Percentiles rank a stretch among this genome's conserved stretches.
Evolutionary conservation across 2,797 vertebrate species (phyloP).

Genomic region (Peromyscus nudipes): DNA sequence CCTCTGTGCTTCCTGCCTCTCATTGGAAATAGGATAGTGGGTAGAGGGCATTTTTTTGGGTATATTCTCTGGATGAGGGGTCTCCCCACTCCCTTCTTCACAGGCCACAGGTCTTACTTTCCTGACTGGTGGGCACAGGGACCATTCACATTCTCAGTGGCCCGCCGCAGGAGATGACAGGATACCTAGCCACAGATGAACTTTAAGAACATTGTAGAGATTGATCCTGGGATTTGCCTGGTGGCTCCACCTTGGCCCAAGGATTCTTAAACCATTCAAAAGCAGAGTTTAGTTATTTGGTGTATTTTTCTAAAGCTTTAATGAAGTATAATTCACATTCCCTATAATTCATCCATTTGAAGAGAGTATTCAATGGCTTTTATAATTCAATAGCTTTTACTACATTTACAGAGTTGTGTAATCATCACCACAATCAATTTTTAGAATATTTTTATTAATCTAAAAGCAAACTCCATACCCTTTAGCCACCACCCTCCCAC

Average conservation of each 20-base stretch:
- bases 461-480: slow-evolving; percentile 16
- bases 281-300: neutral
- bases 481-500: neutral
- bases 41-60: neutral
- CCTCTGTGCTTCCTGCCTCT: neutral
- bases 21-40: neutral
- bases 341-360: slow-evolving; percentile 43
- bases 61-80: neutral
- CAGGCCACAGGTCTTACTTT: neutral
- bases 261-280: slow-evolving; percentile 23
- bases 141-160: neutral
- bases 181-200: neutral
- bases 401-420: slow-evolving; percentile 30
- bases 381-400: slow-evolving; percentile 48
- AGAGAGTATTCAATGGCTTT: slow-evolving; percentile 47
- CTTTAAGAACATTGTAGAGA: neutral
- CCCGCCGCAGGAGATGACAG: no score
- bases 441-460: slow-evolving; percentile 50
- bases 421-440: neutral
- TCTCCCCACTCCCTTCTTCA: neutral
- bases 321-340: slow-evolving; percentile 44
- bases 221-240: neutral
- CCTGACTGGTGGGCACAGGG: neutral
- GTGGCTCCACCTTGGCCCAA: neutral
- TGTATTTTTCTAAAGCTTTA: neutral